Conservation (phyloP, 2,888 invertebrate species). For the Oxystoma pomonae region DNA sequence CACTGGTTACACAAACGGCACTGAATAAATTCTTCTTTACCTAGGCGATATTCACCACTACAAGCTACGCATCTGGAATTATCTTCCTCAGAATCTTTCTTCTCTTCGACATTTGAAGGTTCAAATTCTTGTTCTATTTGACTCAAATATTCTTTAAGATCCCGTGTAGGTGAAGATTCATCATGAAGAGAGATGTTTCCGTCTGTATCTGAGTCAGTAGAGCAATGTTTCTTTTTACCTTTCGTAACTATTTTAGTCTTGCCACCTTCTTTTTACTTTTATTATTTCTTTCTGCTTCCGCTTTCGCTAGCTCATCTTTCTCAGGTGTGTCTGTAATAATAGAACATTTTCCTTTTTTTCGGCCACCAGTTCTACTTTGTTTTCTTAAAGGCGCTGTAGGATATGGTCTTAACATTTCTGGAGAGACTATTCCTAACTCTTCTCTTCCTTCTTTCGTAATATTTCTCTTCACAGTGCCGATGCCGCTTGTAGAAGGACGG, state of each 20-base stretch:
- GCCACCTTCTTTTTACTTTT: background rate
- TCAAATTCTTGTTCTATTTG: slow-evolving; percentile 1
- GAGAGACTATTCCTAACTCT: slow-evolving; percentile 5
- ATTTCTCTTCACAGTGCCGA: background rate
- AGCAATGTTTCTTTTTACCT: background rate
- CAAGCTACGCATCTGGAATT: slow-evolving; percentile 1
- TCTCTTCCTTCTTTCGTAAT: background rate
- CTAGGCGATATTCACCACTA: slow-evolving; percentile 2
- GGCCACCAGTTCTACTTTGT: background rate
- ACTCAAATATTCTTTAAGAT: slow-evolving; percentile 1
- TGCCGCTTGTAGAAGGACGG: background rate
- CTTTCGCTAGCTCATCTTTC: slow-evolving; percentile 12
- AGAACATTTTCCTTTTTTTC: slow-evolving; percentile 11
- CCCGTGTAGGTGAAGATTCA: slow-evolving; percentile 2
- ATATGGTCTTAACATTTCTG: slow-evolving; percentile 15
- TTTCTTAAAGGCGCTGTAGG: slow-evolving; percentile 10
- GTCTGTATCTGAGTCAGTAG: slow-evolving; percentile 2
- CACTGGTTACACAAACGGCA: slow-evolving; percentile 7
- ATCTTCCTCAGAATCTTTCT: background rate
- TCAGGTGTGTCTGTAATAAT: slow-evolving; percentile 14
- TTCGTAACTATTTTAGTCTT: background rate
- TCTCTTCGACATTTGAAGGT: background rate
- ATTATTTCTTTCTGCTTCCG: background rate
- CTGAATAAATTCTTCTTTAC: background rate
- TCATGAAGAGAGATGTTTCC: slow-evolving; percentile 2